Conservation (phyloP, 1,140 invertebrate species). For the honey bee (Apis mellifera) region DNA sequence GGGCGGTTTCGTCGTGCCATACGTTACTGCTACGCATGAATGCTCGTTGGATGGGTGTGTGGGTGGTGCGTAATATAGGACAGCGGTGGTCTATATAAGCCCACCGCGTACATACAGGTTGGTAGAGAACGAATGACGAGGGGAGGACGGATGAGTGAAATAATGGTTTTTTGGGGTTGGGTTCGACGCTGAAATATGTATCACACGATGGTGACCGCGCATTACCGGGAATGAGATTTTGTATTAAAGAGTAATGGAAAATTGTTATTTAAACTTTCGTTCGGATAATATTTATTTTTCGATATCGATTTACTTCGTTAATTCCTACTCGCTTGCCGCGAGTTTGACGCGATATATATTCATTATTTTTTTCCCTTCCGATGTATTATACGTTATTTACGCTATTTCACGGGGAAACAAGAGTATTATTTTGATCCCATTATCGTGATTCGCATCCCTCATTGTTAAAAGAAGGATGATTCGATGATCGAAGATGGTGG, state of each 20-base stretch:
- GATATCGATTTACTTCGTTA: slow-evolving; percentile 5
- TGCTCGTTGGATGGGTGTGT: slow-evolving; percentile 14
- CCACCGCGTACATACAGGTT: slow-evolving; percentile 26
- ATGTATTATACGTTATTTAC: neutral
- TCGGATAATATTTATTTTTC: neutral
- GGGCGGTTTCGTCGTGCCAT: slow-evolving; percentile 32
- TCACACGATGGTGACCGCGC: slow-evolving; percentile 22
- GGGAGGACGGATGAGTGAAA: slow-evolving; percentile 37
- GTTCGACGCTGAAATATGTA: slow-evolving; percentile 46
- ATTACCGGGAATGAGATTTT: slow-evolving; percentile 44
- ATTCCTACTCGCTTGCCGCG: neutral
- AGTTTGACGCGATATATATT: neutral
- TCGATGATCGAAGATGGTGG: slow-evolving; percentile 51
- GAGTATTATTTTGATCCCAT: neutral
- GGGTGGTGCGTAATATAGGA: slow-evolving; percentile 26
- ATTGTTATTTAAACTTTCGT: slow-evolving; percentile 43
- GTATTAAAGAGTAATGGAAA: slow-evolving; percentile 27
- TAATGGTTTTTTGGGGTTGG: slow-evolving; percentile 48
- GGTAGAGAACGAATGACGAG: slow-evolving; percentile 29
- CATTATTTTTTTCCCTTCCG: no score
- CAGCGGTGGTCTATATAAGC: slow-evolving; percentile 10
- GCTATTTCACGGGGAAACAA: neutral
- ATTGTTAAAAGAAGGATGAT: slow-evolving; percentile 38
- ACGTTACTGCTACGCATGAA: slow-evolving; percentile 35
- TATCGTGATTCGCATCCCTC: neutral